Base-by-base conservation (phyloP, 2,888 invertebrate species). In the Drepana falcataria region DNA sequence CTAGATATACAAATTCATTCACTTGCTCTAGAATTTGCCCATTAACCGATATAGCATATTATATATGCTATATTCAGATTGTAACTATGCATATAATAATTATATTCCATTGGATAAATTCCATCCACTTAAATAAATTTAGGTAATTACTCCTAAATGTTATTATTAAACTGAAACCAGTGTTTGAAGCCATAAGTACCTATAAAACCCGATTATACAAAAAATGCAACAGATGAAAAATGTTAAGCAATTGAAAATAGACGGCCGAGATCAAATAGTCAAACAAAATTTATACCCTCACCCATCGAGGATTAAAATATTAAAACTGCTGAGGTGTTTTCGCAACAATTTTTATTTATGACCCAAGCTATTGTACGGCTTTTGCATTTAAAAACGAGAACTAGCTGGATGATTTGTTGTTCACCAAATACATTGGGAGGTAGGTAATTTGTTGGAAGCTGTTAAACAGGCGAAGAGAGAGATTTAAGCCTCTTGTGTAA, bases 281-380 rank as follows among this genome's bases (percentile, higher is more conserved):
- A 77, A 84, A 85, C 77, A 64, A 75, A 80, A 85, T 85, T 84
- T 85, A 85, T 81, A 79, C 69, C 73, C 73, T 63, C 71, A 64
- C 72, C 68, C 69, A 64, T 55, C 71, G 71, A 63, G 80, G 82
- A 85, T 85, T 83, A 85, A 85, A 85, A 83, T 85, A 84, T 85
- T 82, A 85, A 85, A 85, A 85, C 78, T 83, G 85, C 84, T 85
- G 85, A 86, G 84, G 83, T 85, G 84, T 82, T 83, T 73, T 72
- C 70, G 71, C 71, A 73, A 76, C 78, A 76, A 78, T 80, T 84
- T 83, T 84, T 83, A 86, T 86, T 86, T 86, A 85, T 77, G 72
- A 74, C 73, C 64, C 55, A 74, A 77, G 79, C 79, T 81, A 83
- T 83, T 82, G 83, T 68, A 72, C 68, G 61, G 69, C 63, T 75